These are phyloP conservation scores for Dasysyrphus albostriatus DNA, from an alignment of 2,888 invertebrate genomes.

Conservation along the genomic window DNA sequence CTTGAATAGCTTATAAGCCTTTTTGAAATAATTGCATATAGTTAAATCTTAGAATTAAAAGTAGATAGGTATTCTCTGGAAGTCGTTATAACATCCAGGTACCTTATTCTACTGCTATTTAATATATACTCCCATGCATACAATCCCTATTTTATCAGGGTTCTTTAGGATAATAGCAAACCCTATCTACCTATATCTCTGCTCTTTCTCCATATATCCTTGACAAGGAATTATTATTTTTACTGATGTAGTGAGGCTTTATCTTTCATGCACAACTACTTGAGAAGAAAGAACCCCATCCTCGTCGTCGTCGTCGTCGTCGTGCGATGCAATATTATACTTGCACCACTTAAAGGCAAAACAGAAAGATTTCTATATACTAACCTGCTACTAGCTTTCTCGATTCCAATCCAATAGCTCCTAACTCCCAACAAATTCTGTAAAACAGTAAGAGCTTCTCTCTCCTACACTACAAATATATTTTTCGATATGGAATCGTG, in stretches of 20 bases:
- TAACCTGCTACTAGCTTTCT: not conserved
- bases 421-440: constrained; percentile 37
- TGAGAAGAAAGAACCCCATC: not conserved
- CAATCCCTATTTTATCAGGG: not conserved
- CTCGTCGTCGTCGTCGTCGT: not conserved
- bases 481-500: constrained; percentile 67
- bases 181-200: constrained; percentile 10
- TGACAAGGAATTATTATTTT: constrained; percentile 65
- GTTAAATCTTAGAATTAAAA: not conserved
- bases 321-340: constrained; percentile 31
- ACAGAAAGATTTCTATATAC: not conserved
- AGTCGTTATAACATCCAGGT: not conserved
- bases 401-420: not conserved
- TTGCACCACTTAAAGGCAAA: constrained; percentile 40
- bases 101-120: not conserved
- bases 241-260: constrained; percentile 40
- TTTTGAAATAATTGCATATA: constrained; percentile 34
- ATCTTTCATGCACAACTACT: constrained; percentile 59
- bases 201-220: constrained; percentile 16
- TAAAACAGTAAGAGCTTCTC: constrained; percentile 46
- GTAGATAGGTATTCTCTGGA: not conserved
- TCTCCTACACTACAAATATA: not conserved
- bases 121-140: not conserved
- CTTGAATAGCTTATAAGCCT: constrained; percentile 29
- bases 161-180: not conserved